phyloP scores from a whole-genome alignment of 2,797 vertebrate species.

The Dendrocincla fuliginosa region DNA sequence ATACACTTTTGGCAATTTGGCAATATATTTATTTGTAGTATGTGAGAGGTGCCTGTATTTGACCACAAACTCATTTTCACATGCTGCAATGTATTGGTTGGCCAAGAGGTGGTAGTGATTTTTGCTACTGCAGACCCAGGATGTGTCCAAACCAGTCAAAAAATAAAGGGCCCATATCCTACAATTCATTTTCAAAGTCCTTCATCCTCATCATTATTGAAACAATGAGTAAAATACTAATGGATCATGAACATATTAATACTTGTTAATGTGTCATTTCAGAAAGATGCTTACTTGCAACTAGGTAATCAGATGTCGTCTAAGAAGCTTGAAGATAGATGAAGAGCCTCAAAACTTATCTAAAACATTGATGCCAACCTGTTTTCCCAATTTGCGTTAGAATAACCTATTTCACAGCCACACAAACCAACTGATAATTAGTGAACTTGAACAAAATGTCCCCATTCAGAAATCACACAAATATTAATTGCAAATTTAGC shows the following conservation, averaged over 20 bases:
- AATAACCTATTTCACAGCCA: background rate
- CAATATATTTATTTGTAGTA: background rate
- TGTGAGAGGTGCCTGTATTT: rapidly evolving
- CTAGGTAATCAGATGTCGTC: background rate
- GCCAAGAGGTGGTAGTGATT: background rate
- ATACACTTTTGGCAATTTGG: background rate
- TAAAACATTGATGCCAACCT: background rate
- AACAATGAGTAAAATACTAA: background rate
- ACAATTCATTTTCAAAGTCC: background rate
- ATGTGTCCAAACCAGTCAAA: background rate
- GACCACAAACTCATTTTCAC: background rate
- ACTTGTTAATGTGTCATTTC: background rate
- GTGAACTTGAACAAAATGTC: constrained; percentile 26
- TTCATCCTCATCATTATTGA: background rate
- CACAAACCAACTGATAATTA: background rate
- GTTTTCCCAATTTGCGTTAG: background rate
- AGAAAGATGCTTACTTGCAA: background rate
- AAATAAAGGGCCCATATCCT: background rate
- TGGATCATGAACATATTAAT: background rate
- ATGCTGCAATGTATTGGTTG: background rate
- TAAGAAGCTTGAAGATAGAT: background rate
- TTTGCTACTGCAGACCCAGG: background rate
- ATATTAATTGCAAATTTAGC: constrained; percentile 59
- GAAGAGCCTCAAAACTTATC: background rate
- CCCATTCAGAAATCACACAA: background rate